Base-by-base conservation (phyloP, 2,888 invertebrate genomes). In the Lysandra coridon region DNA sequence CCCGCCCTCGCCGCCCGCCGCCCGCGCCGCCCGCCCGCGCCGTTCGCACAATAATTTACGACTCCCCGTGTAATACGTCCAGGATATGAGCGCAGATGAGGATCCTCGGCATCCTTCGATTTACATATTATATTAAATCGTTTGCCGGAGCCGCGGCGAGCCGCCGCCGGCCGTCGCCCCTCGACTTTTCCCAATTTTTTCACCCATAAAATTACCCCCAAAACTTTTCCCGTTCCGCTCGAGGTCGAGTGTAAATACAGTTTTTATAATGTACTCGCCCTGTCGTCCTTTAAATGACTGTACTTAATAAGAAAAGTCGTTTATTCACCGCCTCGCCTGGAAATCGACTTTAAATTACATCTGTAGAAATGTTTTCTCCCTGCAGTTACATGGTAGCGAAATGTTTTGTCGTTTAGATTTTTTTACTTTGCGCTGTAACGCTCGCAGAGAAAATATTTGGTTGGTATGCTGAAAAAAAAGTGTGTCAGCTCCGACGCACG, bases 101-200 rank as follows among this genome's bases (percentile, higher is more conserved):
- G 88, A 89, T 88, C 88, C 87, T 86, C 88, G 89, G 87, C 88
- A 89, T 88, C 91, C 89, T 92, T 91, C 91, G 91, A 94, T 94
- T 94, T 94, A 91, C 94, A 94, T 94, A 93, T 94, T 94, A 94
- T 94, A 94, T 94, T 94, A 94, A 94, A 94, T 86, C 90, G 89
- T 85, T 87, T 91, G 88, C 86, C 88, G 88, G 85, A 86, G 88
- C 88, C 90, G 89, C 87, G 87, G 88, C 88, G 88, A 89, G 87
- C 88, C 89, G 90, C 91, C 89, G 91, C 92, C 93, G 93, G 91
- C 93, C 93, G 93, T 93, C 93, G 93, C 92, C 92, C 89, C 90
- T 89, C 88, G 94, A 94, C 94, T 94, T 94, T 94, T 93, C 93
- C 90, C 92, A 94, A 94, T 94, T 94, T 94, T 94, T 94, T 93